A percentile compares a stretch with the other conserved stretches of the same genome.
These are phyloP conservation scores for Conistra vaccinii DNA, from an alignment of 2,888 invertebrate genomes.

Conservation along the genomic window DNA sequence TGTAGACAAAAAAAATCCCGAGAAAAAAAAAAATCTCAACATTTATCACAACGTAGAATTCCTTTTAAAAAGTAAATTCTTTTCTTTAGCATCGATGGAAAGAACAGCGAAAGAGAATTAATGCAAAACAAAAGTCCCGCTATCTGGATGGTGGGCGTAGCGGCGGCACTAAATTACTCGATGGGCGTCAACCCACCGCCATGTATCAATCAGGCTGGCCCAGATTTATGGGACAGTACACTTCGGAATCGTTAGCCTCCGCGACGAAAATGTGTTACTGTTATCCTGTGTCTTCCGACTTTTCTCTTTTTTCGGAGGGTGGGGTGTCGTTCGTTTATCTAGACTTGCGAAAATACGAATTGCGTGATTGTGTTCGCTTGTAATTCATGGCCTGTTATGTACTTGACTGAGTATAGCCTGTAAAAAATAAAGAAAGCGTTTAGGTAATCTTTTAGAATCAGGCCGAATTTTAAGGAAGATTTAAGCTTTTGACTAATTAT, in stretches of 20 bases:
- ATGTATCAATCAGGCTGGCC: slow-evolving; percentile 89
- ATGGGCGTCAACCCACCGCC: slow-evolving; percentile 91
- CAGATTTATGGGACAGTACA: slow-evolving; percentile 90
- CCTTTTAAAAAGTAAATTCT: slow-evolving; percentile 71
- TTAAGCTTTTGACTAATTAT: too few relatives aligned
- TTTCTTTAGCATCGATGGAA: slow-evolving; percentile 72
- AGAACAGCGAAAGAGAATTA: slow-evolving; percentile 85
- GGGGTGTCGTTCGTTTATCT: slow-evolving; percentile 57
- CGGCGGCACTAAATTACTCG: slow-evolving; percentile 92
- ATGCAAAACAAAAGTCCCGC: slow-evolving; percentile 90
- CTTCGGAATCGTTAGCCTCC: slow-evolving; percentile 89
- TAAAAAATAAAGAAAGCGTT: background rate
- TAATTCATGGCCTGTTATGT: slow-evolving; percentile 50
- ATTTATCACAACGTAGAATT: slow-evolving; percentile 68
- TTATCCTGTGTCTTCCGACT: slow-evolving; percentile 83
- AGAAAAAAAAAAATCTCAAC: slow-evolving; percentile 64
- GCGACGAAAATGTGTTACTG: slow-evolving; percentile 89
- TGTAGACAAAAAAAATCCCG: slow-evolving; percentile 49
- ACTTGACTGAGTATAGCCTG: background rate
- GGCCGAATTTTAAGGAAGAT: background rate
- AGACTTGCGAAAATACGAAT: slow-evolving; percentile 60
- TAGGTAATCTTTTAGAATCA: background rate
- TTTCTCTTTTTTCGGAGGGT: slow-evolving; percentile 70
- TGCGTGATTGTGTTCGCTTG: slow-evolving; percentile 49
- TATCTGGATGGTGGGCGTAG: slow-evolving; percentile 91